Evolutionary conservation across 2,113 vertebrate genomes (phyloP).

Genomic region (Tichodroma muraria): DNA sequence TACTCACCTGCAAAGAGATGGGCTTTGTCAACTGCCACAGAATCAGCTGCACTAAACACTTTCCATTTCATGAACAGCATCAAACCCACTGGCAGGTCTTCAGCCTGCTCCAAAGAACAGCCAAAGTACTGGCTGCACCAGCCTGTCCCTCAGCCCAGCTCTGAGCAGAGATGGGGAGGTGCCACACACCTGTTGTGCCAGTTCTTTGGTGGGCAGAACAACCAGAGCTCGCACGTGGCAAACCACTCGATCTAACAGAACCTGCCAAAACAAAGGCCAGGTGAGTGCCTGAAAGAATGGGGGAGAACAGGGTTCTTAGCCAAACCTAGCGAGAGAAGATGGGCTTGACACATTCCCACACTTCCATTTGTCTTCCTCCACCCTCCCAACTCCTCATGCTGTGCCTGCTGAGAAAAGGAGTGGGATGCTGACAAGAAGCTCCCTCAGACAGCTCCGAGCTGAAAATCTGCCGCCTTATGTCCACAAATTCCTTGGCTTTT

Average conservation of each 20-base stretch:
- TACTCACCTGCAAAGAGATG: slow-evolving; percentile 77
- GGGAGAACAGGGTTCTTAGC: neutral
- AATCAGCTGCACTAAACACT: neutral
- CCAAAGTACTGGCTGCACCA: neutral
- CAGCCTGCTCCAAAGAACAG: too few species aligned
- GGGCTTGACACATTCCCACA: neutral
- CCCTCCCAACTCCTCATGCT: neutral
- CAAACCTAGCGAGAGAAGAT: neutral
- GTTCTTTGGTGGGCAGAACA: slow-evolving; percentile 92
- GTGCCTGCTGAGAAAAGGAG: neutral
- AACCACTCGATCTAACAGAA: slow-evolving; percentile 78
- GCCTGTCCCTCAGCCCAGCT: neutral
- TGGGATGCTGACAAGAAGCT: neutral
- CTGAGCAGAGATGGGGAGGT: neutral
- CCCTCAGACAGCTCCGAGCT: neutral
- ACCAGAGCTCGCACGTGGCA: slow-evolving; percentile 85
- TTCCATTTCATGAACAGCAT: neutral
- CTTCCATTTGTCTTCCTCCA: neutral
- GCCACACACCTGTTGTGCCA: slow-evolving; percentile 86
- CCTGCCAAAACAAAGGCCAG: slow-evolving; percentile 61
- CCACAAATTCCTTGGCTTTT: neutral
- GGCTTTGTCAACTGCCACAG: neutral
- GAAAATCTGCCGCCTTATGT: neutral
- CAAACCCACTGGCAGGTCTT: neutral
- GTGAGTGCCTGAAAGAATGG: neutral